phyloP scores from a whole-genome alignment of 2,113 vertebrate species.

The Haplochromis vanheusdeni region DNA sequence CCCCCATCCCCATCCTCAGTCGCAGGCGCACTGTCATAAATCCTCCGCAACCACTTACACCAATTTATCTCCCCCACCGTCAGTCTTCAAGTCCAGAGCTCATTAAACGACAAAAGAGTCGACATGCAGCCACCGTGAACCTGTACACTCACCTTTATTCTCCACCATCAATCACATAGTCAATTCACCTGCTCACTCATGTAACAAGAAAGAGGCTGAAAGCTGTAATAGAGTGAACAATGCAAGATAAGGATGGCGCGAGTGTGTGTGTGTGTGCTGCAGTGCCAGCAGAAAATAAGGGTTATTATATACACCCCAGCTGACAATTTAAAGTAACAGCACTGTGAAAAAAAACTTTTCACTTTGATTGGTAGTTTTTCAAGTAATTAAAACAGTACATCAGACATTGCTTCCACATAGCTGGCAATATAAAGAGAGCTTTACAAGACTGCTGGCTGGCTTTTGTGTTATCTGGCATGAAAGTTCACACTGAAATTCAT shows the following conservation, averaged over 20 bases:
- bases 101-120: constrained; percentile 19
- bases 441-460: background rate
- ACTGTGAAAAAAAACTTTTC: background rate
- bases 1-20: background rate
- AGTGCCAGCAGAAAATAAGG: background rate
- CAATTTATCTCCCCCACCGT: constrained; percentile 11
- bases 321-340: background rate
- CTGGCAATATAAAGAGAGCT: background rate
- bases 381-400: background rate
- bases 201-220: background rate
- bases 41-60: constrained; percentile 11
- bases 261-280: background rate
- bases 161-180: constrained; percentile 8
- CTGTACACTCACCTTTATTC: constrained; percentile 8
- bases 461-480: background rate
- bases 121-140: background rate
- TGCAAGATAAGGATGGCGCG: background rate
- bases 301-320: background rate
- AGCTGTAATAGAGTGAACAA: background rate
- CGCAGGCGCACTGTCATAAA: constrained; percentile 30
- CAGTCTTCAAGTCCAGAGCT: constrained; percentile 8
- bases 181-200: background rate
- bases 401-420: background rate
- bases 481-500: background rate
- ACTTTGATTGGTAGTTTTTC: background rate